Evolutionary conservation across 2,113 vertebrate genomes (phyloP).

Genomic region (Podarcis muralis): DNA sequence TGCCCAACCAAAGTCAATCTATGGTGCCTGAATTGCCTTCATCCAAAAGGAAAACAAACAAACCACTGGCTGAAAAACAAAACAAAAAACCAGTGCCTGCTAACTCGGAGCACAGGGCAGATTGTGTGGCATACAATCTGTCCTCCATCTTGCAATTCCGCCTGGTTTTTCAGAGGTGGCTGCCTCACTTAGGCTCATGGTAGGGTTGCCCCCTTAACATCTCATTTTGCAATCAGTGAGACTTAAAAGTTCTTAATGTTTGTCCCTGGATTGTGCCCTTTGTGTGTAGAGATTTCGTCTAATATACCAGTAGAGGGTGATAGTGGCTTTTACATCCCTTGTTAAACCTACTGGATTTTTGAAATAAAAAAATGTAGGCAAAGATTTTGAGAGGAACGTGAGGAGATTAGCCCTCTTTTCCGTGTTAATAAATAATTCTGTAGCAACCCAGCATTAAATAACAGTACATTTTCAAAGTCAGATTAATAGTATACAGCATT

Average conservation of each 20-base stretch:
- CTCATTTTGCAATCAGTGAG: background rate
- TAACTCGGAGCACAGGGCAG: too few relatives aligned
- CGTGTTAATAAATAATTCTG: background rate
- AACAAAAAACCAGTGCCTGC: too few relatives aligned
- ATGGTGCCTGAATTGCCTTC: too few relatives aligned
- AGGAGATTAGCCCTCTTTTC: background rate
- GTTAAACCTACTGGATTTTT: background rate
- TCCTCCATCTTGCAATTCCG: too few relatives aligned
- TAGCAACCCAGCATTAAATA: background rate
- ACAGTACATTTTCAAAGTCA: background rate
- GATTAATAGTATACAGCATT: background rate
- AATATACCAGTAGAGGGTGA: constrained; percentile 63
- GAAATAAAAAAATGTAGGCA: background rate
- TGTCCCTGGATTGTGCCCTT: background rate
- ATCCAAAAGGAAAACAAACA: too few relatives aligned
- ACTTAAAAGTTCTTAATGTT: background rate
- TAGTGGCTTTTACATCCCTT: constrained; percentile 10
- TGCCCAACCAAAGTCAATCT: background rate
- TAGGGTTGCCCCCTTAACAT: background rate
- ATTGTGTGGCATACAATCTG: too few relatives aligned
- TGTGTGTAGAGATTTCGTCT: background rate
- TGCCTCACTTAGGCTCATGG: too few relatives aligned
- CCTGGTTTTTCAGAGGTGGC: too few relatives aligned
- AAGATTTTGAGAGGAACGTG: background rate
- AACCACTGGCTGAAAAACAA: too few relatives aligned